phyloP scores from a whole-genome alignment of 2,888 invertebrate species.

The Luffia ferchaultella region DNA sequence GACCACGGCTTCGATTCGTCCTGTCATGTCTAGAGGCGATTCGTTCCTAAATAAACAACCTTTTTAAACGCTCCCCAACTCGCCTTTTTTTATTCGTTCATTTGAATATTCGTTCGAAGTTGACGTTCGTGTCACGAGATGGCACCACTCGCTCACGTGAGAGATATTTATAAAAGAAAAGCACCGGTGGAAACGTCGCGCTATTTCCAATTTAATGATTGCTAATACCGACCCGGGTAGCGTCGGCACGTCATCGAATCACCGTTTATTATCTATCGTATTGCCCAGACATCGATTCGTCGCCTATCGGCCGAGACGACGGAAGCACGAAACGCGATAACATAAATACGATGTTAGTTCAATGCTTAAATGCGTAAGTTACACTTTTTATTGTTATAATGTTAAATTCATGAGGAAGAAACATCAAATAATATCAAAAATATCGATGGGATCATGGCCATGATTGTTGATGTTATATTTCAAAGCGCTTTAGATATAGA shows the following conservation, averaged over 20 bases:
- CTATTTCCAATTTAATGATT: slow-evolving; percentile 67
- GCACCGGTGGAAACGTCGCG: slow-evolving; percentile 45
- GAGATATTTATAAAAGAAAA: slow-evolving; percentile 65
- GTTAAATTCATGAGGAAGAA: too few species aligned
- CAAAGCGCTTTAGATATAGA: too few species aligned
- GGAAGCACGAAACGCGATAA: background rate
- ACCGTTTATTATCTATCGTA: slow-evolving; percentile 38
- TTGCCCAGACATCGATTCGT: slow-evolving; percentile 26
- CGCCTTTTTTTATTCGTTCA: slow-evolving; percentile 65
- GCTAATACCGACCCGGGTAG: slow-evolving; percentile 54
- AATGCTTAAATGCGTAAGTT: too few species aligned
- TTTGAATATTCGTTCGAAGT: slow-evolving; percentile 62
- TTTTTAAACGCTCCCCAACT: slow-evolving; percentile 67
- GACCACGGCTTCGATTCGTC: slow-evolving; percentile 6
- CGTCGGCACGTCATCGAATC: slow-evolving; percentile 46
- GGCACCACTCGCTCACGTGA: slow-evolving; percentile 61
- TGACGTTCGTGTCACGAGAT: slow-evolving; percentile 58
- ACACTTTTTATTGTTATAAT: too few species aligned
- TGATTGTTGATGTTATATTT: too few species aligned
- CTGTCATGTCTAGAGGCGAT: slow-evolving; percentile 58
- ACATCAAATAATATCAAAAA: slow-evolving; percentile 39
- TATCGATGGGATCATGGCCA: too few species aligned
- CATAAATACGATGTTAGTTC: too few species aligned
- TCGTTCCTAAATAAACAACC: slow-evolving; percentile 63
- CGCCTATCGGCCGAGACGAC: slow-evolving; percentile 4